A percentile compares a stretch with the other conserved stretches of the same genome.
Evolutionary conservation across 2,888 invertebrate species (phyloP).

Genomic region (Parnassius smintheus): DNA sequence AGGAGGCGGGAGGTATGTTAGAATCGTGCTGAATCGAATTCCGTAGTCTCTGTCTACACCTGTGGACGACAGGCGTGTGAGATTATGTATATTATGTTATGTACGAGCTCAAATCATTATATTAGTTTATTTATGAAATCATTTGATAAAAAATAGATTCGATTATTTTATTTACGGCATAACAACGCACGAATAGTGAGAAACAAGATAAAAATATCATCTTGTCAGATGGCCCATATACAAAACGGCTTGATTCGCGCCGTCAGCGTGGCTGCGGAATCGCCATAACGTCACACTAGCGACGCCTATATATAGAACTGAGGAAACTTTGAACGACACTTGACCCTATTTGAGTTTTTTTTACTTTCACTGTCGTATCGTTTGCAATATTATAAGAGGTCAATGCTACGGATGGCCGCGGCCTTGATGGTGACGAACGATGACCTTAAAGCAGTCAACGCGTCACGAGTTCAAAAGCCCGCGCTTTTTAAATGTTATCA

Average conservation of each 20-base stretch:
- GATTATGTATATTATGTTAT: too few species aligned
- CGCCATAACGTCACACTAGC: conserved; percentile 56
- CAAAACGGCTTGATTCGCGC: conserved; percentile 58
- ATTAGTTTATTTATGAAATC: too few species aligned
- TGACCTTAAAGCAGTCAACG: conserved; percentile 35
- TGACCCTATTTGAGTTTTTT: conserved; percentile 60
- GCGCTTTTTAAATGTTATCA: conserved; percentile 31
- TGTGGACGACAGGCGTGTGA: too few species aligned
- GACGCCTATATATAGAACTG: conserved; percentile 46
- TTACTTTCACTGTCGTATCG: conserved; percentile 38
- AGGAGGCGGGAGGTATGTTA: too few species aligned
- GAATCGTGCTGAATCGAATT: too few species aligned
- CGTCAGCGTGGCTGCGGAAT: conserved; percentile 62
- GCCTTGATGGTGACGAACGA: conserved; percentile 52
- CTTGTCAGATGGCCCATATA: conserved; percentile 63
- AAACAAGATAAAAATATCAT: conserved; percentile 47
- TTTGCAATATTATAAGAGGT: conserved; percentile 60
- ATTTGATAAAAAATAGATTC: too few species aligned
- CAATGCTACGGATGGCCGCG: conserved; percentile 61
- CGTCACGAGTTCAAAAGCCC: conserved; percentile 29
- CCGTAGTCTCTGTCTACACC: too few species aligned
- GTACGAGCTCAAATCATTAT: too few species aligned
- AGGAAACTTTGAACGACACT: conserved; percentile 68
- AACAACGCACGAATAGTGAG: conserved; percentile 36
- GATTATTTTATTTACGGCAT: conserved; percentile 3